Percentiles rank a stretch among this genome's conserved stretches.
Evolutionary conservation across 2,113 vertebrate species (phyloP).

Genomic region (Indicator indicator): DNA sequence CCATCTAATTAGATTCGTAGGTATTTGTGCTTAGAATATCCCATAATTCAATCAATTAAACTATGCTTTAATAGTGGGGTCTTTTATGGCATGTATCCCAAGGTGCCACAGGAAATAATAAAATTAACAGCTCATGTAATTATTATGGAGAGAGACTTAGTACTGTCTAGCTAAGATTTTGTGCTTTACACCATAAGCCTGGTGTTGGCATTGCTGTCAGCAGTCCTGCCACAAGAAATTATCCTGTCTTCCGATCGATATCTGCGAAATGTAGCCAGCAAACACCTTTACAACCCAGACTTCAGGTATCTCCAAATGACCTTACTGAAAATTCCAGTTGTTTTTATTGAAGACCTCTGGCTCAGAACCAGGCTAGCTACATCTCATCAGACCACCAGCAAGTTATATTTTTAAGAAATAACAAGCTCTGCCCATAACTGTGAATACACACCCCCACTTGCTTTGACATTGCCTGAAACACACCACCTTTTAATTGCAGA

Average conservation of each 20-base stretch:
- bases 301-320: not conserved
- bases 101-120: not conserved
- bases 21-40: not conserved
- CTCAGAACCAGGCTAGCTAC: not conserved
- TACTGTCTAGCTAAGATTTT: not conserved
- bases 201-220: not conserved
- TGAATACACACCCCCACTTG: not conserved
- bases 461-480: not conserved
- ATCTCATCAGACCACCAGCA: accelerated
- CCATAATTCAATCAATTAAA: conserved; percentile 48
- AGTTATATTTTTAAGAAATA: not conserved
- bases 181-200: not conserved
- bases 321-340: not conserved
- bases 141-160: not conserved
- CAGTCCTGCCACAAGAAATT: not conserved
- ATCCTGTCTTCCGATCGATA: not conserved
- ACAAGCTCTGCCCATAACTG: not conserved
- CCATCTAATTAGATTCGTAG: conserved; percentile 33
- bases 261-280: not conserved
- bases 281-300: not conserved
- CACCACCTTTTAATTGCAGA: not conserved
- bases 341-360: not conserved
- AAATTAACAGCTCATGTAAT: conserved; percentile 60
- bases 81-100: conserved; percentile 15
- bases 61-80: not conserved